Conservation (phyloP, 2,888 invertebrate genomes). For the Leucophenga montana region DNA sequence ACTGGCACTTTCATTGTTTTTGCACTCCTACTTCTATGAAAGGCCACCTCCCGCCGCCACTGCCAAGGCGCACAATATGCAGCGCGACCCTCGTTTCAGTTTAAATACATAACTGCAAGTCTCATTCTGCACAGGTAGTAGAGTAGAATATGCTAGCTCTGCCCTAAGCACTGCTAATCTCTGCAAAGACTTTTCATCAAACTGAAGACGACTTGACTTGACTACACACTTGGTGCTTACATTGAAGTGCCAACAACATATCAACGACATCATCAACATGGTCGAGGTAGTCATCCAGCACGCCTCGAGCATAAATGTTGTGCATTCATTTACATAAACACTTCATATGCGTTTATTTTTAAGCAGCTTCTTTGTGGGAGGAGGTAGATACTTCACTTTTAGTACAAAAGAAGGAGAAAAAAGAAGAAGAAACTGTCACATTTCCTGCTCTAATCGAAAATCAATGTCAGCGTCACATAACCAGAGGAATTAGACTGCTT, state of each 20-base stretch:
- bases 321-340: slow-evolving; percentile 56
- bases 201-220: slow-evolving; percentile 11
- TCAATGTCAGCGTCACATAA: slow-evolving; percentile 51
- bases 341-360: slow-evolving; percentile 39
- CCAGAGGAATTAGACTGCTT: neutral
- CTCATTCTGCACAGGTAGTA: no score
- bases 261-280: no score
- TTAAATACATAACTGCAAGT: no score
- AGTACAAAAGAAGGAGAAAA: neutral
- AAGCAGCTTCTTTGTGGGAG: slow-evolving; percentile 45
- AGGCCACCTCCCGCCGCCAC: no score
- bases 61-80: no score
- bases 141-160: neutral
- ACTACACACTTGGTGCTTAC: neutral
- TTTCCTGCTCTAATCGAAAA: slow-evolving; percentile 61
- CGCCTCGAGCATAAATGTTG: slow-evolving; percentile 26
- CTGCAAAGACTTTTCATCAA: slow-evolving; percentile 23
- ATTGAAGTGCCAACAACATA: neutral
- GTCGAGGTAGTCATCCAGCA: slow-evolving; percentile 6
- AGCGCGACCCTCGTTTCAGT: no score
- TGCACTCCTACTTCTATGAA: no score
- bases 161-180: slow-evolving; percentile 20
- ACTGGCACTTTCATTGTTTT: no score
- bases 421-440: slow-evolving; percentile 40
- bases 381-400: slow-evolving; percentile 8